phyloP scores from a whole-genome alignment of 2,113 vertebrate genomes.

The Rhinichthys klamathensis region DNA sequence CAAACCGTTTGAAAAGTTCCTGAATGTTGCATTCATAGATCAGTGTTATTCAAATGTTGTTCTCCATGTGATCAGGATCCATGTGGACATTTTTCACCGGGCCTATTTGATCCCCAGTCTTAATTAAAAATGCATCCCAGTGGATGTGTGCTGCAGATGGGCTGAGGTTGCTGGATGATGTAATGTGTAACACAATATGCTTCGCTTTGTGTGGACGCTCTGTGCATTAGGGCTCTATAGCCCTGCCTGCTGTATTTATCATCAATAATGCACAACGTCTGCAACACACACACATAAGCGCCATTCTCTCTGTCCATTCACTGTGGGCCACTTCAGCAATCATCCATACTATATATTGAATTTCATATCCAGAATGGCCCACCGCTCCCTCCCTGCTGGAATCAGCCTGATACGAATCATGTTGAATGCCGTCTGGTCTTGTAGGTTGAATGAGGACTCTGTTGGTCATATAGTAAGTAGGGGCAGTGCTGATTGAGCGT shows the following conservation, averaged over 20 bases:
- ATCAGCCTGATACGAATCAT: constrained; percentile 21
- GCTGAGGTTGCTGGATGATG: constrained; percentile 64
- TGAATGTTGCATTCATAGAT: background rate
- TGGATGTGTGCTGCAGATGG: constrained; percentile 27
- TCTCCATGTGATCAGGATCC: background rate
- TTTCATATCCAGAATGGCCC: constrained; percentile 26
- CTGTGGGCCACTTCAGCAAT: background rate
- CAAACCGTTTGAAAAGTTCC: background rate
- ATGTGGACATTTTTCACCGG: background rate
- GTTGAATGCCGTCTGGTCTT: constrained; percentile 4
- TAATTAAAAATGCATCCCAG: constrained; percentile 48
- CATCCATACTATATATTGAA: constrained; percentile 31
- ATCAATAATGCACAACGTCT: constrained; percentile 77
- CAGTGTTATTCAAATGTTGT: background rate
- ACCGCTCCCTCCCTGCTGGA: background rate
- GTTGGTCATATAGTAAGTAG: constrained; percentile 28
- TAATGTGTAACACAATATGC: constrained; percentile 77
- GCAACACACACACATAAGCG: constrained; percentile 28
- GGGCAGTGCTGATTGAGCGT: constrained; percentile 41
- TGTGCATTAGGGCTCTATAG: constrained; percentile 69
- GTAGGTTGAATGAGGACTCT: constrained; percentile 22
- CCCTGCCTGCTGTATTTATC: constrained; percentile 71
- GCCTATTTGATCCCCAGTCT: constrained; percentile 3
- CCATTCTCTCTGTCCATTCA: constrained; percentile 38
- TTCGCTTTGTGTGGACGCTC: constrained; percentile 63